phyloP scores from a whole-genome alignment of 2,888 invertebrate genomes.

The Panopea generosa region DNA sequence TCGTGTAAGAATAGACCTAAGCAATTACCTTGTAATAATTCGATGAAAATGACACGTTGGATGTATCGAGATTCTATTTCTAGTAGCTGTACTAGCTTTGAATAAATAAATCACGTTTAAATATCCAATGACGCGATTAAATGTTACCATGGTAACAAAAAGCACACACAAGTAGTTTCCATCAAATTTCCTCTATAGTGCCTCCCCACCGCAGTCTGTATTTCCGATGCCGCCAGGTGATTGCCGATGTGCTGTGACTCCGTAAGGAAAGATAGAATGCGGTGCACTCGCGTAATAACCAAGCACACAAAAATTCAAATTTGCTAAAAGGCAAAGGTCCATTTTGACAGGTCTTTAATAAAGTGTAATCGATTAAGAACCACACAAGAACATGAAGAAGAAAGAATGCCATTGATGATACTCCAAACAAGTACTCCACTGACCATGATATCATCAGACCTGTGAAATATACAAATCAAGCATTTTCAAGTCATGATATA shows the following conservation, averaged over 20 bases:
- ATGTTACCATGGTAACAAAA: too few relatives aligned
- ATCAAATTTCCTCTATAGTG: slow-evolving; percentile 89
- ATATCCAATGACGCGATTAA: too few relatives aligned
- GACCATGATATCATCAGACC: slow-evolving; percentile 97
- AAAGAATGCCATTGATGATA: slow-evolving; percentile 96
- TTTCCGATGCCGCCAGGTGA: slow-evolving; percentile 94
- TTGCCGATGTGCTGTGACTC: slow-evolving; percentile 94
- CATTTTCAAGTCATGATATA: too few relatives aligned
- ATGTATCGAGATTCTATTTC: too few relatives aligned
- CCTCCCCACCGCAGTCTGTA: slow-evolving; percentile 98
- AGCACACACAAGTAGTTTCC: too few relatives aligned
- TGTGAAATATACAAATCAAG: slow-evolving; percentile 24
- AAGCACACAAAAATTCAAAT: slow-evolving; percentile 96
- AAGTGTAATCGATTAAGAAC: slow-evolving; percentile 98
- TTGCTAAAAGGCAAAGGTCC: slow-evolving; percentile 97
- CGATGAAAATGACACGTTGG: too few relatives aligned
- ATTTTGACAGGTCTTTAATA: slow-evolving; percentile 90
- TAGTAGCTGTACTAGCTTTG: too few relatives aligned
- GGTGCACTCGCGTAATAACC: slow-evolving; percentile 96
- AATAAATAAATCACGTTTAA: too few relatives aligned
- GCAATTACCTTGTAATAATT: too few relatives aligned
- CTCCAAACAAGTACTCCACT: slow-evolving; percentile 91
- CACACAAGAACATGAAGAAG: slow-evolving; percentile 96
- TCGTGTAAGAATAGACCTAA: too few relatives aligned
- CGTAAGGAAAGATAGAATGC: slow-evolving; percentile 95